phyloP scores from a whole-genome alignment of 1,140 invertebrate genomes.

The Aphis craccivora region DNA sequence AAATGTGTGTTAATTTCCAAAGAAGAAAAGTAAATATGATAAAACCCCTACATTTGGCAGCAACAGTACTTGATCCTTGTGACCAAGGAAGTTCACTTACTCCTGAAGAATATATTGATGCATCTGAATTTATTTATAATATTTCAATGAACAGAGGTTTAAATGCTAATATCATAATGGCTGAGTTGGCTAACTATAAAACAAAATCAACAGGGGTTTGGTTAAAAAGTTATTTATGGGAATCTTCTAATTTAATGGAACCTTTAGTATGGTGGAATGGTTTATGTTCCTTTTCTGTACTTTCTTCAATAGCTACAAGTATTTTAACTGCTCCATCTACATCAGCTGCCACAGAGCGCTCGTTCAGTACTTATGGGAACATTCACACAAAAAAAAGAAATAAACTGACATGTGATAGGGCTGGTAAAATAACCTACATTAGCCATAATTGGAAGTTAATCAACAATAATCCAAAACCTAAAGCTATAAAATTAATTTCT shows the following conservation, averaged over 20 bases:
- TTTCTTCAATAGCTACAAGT: not conserved
- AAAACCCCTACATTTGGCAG: constrained; percentile 1
- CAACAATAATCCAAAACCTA: not conserved
- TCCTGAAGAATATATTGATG: not conserved
- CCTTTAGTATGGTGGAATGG: constrained; percentile 4
- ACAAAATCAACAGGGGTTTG: not conserved
- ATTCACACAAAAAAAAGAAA: constrained; percentile 25
- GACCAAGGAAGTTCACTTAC: not conserved
- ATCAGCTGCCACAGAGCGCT: constrained; percentile 32
- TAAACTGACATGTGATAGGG: constrained; percentile 5
- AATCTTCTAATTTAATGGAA: not conserved
- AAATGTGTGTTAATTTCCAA: not conserved
- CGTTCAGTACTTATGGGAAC: not conserved
- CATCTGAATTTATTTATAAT: constrained; percentile 15
- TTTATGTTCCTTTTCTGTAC: not conserved
- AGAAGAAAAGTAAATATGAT: not conserved
- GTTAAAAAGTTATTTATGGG: not conserved
- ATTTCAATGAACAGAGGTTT: not conserved
- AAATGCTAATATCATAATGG: not conserved
- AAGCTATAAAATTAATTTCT: not conserved
- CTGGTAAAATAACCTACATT: constrained; percentile 1
- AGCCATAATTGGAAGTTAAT: not conserved
- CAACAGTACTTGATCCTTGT: not conserved
- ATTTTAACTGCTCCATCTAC: constrained; percentile 33
- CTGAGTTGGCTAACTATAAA: not conserved